Percentiles rank a stretch among this genome's conserved stretches.
Evolutionary conservation across 2,888 invertebrate species (phyloP).

Genomic region (Drosophila nr. fundita): DNA sequence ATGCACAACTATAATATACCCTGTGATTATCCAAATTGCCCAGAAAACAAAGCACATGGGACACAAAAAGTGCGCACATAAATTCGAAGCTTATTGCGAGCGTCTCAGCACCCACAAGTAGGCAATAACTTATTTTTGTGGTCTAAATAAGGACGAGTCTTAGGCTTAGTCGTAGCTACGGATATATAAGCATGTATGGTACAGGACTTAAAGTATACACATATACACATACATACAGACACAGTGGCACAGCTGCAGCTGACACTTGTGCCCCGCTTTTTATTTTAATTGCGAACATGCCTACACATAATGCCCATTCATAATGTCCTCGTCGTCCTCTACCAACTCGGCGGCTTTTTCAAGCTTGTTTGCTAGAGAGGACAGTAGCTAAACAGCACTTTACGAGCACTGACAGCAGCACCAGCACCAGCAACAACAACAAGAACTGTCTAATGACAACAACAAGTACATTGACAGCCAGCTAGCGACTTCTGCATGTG

Average conservation of each 20-base stretch:
- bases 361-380: slow-evolving; percentile 48
- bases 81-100: slow-evolving; percentile 66
- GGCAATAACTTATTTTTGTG: slow-evolving; percentile 75
- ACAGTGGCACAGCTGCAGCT: slow-evolving; percentile 34
- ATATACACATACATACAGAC: not conserved
- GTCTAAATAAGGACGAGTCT: slow-evolving; percentile 26
- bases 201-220: not conserved
- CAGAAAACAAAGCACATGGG: slow-evolving; percentile 6
- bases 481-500: slow-evolving; percentile 59
- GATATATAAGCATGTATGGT: slow-evolving; percentile 2
- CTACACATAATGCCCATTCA: slow-evolving; percentile 56
- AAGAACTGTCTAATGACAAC: slow-evolving; percentile 49
- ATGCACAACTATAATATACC: slow-evolving; percentile 13
- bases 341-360: slow-evolving; percentile 29
- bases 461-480: slow-evolving; percentile 49
- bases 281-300: slow-evolving; percentile 75
- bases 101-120: slow-evolving; percentile 64
- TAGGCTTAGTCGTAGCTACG: slow-evolving; percentile 20
- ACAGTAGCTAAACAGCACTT: slow-evolving; percentile 55
- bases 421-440: slow-evolving; percentile 27
- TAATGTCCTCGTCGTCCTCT: slow-evolving; percentile 54
- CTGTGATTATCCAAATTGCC: slow-evolving; percentile 5
- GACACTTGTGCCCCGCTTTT: slow-evolving; percentile 65
- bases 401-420: slow-evolving; percentile 51
- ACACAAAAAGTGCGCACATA: slow-evolving; percentile 52